Percentiles rank a stretch among this genome's conserved stretches.
phyloP scores from a whole-genome alignment of 2,888 invertebrate species.

The Trissoscelio sp. region DNA sequence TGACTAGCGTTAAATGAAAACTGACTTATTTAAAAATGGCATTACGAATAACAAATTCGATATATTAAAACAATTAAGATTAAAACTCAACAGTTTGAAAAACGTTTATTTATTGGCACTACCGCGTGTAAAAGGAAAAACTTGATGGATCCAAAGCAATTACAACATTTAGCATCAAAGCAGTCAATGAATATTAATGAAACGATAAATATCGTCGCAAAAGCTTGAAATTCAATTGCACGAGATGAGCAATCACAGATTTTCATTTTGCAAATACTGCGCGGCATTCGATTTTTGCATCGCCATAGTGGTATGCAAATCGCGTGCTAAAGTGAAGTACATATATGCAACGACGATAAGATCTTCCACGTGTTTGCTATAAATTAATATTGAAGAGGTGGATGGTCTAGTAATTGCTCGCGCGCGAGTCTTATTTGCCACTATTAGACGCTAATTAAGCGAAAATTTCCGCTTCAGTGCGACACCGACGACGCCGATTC shows the following conservation, averaged over 20 bases:
- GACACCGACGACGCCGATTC: constrained; percentile 50
- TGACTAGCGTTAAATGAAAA: not conserved
- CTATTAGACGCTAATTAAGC: constrained; percentile 63
- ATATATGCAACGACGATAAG: constrained; percentile 48
- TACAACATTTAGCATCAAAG: constrained; percentile 37
- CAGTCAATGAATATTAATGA: constrained; percentile 56
- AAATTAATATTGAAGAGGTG: constrained; percentile 58
- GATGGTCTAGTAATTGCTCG: constrained; percentile 57
- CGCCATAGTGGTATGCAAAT: constrained; percentile 56
- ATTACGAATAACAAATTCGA: not conserved
- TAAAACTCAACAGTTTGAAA: too few species aligned
- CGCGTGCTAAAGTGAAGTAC: constrained; percentile 39
- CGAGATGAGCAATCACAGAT: constrained; percentile 36
- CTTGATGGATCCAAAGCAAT: constrained; percentile 40
- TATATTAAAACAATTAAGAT: not conserved
- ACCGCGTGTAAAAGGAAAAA: constrained; percentile 17
- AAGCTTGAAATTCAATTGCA: constrained; percentile 46
- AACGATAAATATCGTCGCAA: constrained; percentile 51
- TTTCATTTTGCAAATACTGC: constrained; percentile 45
- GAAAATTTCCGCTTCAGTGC: constrained; percentile 52
- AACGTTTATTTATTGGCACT: constrained; percentile 19
- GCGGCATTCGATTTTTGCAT: constrained; percentile 45
- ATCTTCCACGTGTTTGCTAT: constrained; percentile 59
- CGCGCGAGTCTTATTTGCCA: constrained; percentile 61
- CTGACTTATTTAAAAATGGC: not conserved